Percentiles rank a stretch among this genome's conserved stretches.
Conservation (phyloP, 2,797 vertebrate species). For the Typhlichthys eigenmanni region DNA sequence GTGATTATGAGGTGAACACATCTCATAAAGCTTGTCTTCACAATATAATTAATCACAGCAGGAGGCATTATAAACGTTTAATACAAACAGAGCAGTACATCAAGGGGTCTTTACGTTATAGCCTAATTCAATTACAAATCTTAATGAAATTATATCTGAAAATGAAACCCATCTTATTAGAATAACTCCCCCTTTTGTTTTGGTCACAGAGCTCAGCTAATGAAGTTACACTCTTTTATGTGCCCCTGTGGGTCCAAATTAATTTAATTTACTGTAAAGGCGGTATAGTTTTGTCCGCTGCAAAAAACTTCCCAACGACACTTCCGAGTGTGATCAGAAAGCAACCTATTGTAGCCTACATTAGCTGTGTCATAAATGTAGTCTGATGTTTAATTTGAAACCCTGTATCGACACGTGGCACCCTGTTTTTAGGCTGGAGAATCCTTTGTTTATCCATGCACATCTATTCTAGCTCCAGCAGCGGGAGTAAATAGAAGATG, state of each 20-base stretch:
- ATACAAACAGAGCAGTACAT: slow-evolving; percentile 52
- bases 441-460: not conserved
- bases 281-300: slow-evolving; percentile 5
- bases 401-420: no score
- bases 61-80: slow-evolving; percentile 67
- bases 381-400: not conserved
- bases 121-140: slow-evolving; percentile 70
- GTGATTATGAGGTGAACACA: slow-evolving; percentile 61
- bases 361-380: slow-evolving; percentile 19
- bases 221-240: slow-evolving; percentile 27
- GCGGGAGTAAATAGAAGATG: slow-evolving; percentile 40
- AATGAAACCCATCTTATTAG: slow-evolving; percentile 52
- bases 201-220: slow-evolving; percentile 32
- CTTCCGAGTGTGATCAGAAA: not conserved
- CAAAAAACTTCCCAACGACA: not conserved
- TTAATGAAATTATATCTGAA: slow-evolving; percentile 61
- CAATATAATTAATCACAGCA: slow-evolving; percentile 76
- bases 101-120: slow-evolving; percentile 58
- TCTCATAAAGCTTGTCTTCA: slow-evolving; percentile 74
- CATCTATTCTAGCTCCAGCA: slow-evolving; percentile 10
- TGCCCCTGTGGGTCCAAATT: slow-evolving; percentile 11
- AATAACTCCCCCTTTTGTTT: slow-evolving; percentile 24
- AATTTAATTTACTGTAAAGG: slow-evolving; percentile 15
- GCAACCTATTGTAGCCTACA: not conserved
- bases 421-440: no score